Evolutionary conservation across 2,113 vertebrate genomes (phyloP).

Genomic region (Pedionomus torquatus): DNA sequence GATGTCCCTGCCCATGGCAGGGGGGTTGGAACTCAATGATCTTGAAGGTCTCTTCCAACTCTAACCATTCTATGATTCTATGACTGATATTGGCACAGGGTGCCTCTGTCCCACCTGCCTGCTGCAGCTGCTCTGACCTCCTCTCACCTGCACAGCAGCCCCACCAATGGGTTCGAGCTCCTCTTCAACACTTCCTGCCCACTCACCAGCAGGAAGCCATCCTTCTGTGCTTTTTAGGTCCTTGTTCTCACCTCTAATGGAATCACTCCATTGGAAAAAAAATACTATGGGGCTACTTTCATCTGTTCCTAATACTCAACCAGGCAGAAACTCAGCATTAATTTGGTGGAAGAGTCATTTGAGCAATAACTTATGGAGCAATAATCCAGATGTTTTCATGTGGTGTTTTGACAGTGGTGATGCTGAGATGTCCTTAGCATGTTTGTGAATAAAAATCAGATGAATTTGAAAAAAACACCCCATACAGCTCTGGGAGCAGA

Average conservation of each 20-base stretch:
- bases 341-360: neutral
- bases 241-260: neutral
- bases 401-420: neutral
- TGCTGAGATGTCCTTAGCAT: neutral
- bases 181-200: neutral
- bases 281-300: neutral
- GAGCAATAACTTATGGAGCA: neutral
- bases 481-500: neutral
- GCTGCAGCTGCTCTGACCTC: neutral
- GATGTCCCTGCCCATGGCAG: too few species aligned
- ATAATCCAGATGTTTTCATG: neutral
- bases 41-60: too few species aligned
- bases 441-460: neutral
- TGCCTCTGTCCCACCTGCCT: neutral
- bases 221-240: neutral
- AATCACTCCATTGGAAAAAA: neutral
- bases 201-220: neutral
- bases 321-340: neutral
- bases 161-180: neutral
- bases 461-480: neutral
- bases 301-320: neutral
- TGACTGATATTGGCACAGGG: neutral
- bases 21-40: too few species aligned
- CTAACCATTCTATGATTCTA: too few species aligned
- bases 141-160: neutral